A percentile compares a stretch with the other conserved stretches of the same genome.
Conservation (phyloP, 2,888 invertebrate genomes). For the Drosophila monieri region DNA sequence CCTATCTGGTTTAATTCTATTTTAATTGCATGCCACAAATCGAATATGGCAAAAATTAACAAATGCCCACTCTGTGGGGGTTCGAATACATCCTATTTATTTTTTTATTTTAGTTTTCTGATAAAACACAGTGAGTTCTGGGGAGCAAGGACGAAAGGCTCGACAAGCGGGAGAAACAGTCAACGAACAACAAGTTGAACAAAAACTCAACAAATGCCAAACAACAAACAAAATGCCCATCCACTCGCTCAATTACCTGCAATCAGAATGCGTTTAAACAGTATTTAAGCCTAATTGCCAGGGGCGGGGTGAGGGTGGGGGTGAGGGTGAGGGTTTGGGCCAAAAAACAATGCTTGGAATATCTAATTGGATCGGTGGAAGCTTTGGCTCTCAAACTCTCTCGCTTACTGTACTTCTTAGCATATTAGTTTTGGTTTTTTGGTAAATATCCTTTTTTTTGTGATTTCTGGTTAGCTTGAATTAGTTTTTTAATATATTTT, state of each 20-base stretch:
- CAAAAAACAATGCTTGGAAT: not conserved
- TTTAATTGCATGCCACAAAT: slow-evolving; percentile 66
- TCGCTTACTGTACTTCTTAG: not conserved
- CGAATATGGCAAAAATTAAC: slow-evolving; percentile 54
- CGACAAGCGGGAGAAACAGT: not conserved
- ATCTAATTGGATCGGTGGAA: slow-evolving; percentile 16
- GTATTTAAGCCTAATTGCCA: slow-evolving; percentile 71
- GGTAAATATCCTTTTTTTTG: not conserved
- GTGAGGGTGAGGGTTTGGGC: slow-evolving; percentile 4
- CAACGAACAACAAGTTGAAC: not conserved
- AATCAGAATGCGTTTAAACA: slow-evolving; percentile 74
- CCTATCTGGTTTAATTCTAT: slow-evolving; percentile 57
- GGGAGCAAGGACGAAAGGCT: not conserved
- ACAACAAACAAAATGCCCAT: slow-evolving; percentile 31
- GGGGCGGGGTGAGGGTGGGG: slow-evolving; percentile 10
- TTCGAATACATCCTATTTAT: slow-evolving; percentile 6
- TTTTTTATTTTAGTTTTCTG: not conserved
- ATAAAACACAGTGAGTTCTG: slow-evolving; percentile 9
- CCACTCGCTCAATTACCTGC: slow-evolving; percentile 61
- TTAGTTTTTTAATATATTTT: no score
- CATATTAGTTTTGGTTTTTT: not conserved
- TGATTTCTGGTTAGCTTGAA: not conserved
- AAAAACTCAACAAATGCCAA: not conserved
- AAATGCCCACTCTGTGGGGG: slow-evolving; percentile 32
- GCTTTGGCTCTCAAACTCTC: not conserved